phyloP scores from a whole-genome alignment of 1,140 invertebrate genomes.

The Hormaphis cornu region DNA sequence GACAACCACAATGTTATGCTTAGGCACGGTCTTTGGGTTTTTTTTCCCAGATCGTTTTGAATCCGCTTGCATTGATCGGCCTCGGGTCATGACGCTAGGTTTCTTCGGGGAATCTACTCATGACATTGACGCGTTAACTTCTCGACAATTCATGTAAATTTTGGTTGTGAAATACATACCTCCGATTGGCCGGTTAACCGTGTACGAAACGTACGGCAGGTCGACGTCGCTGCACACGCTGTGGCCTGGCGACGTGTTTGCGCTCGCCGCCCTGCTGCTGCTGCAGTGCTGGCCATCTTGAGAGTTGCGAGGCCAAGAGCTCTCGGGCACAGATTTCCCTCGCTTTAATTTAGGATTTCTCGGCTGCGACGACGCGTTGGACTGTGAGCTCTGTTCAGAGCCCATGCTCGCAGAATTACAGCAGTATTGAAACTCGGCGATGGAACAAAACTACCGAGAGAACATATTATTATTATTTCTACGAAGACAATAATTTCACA shows the following conservation, averaged over 20 bases:
- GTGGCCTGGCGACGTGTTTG: constrained; percentile 58
- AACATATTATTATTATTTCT: too few relatives aligned
- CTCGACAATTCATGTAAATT: background rate
- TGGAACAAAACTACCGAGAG: too few relatives aligned
- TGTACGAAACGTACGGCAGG: constrained; percentile 89
- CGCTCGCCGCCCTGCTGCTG: constrained; percentile 47
- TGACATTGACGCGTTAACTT: too few relatives aligned
- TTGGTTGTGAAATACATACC: constrained; percentile 43
- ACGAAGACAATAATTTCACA: too few relatives aligned
- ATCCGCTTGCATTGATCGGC: background rate
- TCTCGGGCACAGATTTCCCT: constrained; percentile 35
- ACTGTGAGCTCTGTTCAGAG: constrained; percentile 38
- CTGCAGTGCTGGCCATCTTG: constrained; percentile 37
- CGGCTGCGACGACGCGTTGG: background rate
- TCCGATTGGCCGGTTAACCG: constrained; percentile 82
- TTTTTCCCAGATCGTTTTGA: background rate
- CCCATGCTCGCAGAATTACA: too few relatives aligned
- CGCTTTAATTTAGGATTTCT: constrained; percentile 29
- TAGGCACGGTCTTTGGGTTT: background rate
- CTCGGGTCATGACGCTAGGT: background rate
- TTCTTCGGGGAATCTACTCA: constrained; percentile 28
- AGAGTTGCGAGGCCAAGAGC: constrained; percentile 34
- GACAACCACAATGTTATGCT: constrained; percentile 30
- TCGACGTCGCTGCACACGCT: constrained; percentile 83
- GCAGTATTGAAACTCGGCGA: too few relatives aligned